Percentiles rank a stretch among this genome's conserved stretches.
Conservation (phyloP, 2,888 invertebrate genomes). For the Camponotus fellah region DNA sequence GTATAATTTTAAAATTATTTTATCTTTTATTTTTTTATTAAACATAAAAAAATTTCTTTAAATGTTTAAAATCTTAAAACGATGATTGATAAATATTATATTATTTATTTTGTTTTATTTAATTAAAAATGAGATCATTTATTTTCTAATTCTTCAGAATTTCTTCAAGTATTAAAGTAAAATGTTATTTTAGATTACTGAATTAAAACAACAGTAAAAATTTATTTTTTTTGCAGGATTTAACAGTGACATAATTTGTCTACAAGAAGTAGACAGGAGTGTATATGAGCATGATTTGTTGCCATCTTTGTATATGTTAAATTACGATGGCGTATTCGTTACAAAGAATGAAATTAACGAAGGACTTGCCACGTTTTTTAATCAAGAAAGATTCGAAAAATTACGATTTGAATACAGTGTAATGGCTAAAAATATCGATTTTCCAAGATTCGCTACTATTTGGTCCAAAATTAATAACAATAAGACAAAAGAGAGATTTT, state of each 20-base stretch:
- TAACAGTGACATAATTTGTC: conserved; percentile 95
- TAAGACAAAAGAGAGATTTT: conserved; percentile 88
- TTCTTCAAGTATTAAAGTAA: background rate
- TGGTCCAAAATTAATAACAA: conserved; percentile 90
- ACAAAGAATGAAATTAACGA: conserved; percentile 92
- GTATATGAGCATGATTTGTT: conserved; percentile 90
- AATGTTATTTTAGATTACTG: background rate
- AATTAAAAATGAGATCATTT: background rate
- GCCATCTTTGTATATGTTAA: conserved; percentile 88
- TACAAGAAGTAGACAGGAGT: conserved; percentile 97
- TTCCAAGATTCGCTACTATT: conserved; percentile 87
- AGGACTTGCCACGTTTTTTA: conserved; percentile 93
- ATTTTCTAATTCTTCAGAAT: background rate
- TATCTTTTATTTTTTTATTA: conserved; percentile 46
- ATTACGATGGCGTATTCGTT: conserved; percentile 89
- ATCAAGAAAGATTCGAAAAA: conserved; percentile 90
- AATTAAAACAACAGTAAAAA: background rate
- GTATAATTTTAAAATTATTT: background rate
- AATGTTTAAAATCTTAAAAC: background rate
- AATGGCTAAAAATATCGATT: conserved; percentile 88
- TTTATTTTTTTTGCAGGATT: conserved; percentile 89
- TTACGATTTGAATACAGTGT: conserved; percentile 87
- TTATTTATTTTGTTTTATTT: background rate
- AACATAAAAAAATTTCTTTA: conserved; percentile 8
- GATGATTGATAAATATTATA: background rate